phyloP scores from a whole-genome alignment of 2,888 invertebrate species.

The Apamea crenata region DNA sequence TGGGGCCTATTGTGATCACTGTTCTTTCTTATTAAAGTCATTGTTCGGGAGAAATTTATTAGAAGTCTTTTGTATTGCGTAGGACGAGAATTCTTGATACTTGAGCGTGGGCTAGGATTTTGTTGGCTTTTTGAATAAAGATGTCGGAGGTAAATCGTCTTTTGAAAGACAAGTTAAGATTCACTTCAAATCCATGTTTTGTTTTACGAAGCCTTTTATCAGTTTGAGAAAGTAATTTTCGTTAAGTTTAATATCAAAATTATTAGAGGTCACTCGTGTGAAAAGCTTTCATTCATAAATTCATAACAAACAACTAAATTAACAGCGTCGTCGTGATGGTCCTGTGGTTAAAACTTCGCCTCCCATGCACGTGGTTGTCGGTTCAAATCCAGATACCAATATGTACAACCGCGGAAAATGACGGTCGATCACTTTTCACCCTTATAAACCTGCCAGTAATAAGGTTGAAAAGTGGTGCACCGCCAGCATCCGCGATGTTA shows the following conservation, averaged over 20 bases:
- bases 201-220: background rate
- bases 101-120: background rate
- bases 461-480: no score
- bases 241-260: background rate
- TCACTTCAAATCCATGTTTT: background rate
- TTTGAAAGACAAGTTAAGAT: background rate
- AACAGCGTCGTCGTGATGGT: background rate
- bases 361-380: background rate
- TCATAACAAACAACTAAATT: background rate
- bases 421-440: no score
- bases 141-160: background rate
- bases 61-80: conserved; percentile 34
- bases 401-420: background rate
- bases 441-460: no score
- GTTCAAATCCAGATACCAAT: background rate
- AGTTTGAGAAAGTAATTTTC: background rate
- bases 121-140: background rate
- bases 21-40: conserved; percentile 48
- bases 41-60: conserved; percentile 42
- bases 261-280: background rate
- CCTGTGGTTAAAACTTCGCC: no score
- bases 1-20: conserved; percentile 61
- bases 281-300: background rate
- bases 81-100: conserved; percentile 24
- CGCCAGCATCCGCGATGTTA: background rate